phyloP scores from a whole-genome alignment of 1,140 invertebrate species.

The Diabrotica virgifera region DNA sequence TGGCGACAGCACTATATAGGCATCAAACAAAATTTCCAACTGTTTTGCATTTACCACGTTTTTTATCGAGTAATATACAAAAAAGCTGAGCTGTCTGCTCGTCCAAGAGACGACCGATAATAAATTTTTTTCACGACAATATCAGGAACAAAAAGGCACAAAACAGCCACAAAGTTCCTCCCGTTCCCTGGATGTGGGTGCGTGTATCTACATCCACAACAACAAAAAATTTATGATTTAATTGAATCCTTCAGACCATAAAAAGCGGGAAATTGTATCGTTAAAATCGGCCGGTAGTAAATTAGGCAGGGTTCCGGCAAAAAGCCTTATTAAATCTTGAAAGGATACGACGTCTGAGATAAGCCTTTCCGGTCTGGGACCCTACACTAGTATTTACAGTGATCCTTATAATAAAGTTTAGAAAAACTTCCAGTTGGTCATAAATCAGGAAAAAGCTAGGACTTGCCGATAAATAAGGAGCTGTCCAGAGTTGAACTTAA shows the following conservation, averaged over 20 bases:
- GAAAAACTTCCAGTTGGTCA: conserved; percentile 16
- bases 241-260: background rate
- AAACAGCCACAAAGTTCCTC: too few species aligned
- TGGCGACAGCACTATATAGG: too few species aligned
- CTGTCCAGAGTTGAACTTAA: background rate
- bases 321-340: conserved; percentile 24
- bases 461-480: conserved; percentile 20
- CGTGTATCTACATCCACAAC: background rate
- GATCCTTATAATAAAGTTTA: conserved; percentile 25
- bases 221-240: background rate
- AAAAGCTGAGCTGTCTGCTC: too few species aligned
- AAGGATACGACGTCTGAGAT: conserved; percentile 17
- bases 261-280: conserved; percentile 2
- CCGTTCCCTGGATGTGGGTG: too few species aligned
- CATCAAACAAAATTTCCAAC: too few species aligned
- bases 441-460: conserved; percentile 18
- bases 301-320: conserved; percentile 3
- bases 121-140: too few species aligned
- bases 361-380: conserved; percentile 13
- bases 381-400: conserved; percentile 13
- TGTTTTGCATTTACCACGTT: too few species aligned
- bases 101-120: too few species aligned
- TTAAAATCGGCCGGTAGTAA: conserved; percentile 6
- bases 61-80: too few species aligned
- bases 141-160: too few species aligned